A percentile compares a stretch with the other conserved stretches of the same genome.
phyloP scores from a whole-genome alignment of 2,797 vertebrate species.

The Myoxocephalus aenaeus region DNA sequence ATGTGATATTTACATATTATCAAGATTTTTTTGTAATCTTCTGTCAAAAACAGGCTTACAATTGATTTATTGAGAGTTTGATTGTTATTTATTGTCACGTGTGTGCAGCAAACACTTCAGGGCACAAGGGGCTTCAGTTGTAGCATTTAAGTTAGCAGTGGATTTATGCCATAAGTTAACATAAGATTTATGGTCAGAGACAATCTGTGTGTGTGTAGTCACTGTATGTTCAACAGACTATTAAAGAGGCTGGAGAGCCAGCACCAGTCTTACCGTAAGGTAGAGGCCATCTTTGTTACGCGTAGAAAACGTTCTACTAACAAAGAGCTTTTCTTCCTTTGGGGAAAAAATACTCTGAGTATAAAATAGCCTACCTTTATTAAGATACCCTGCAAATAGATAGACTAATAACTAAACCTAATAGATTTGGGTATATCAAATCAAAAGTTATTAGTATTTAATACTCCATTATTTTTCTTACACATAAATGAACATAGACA shows the following conservation, averaged over 20 bases:
- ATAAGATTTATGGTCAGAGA: conserved; percentile 1
- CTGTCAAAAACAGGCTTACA: background rate
- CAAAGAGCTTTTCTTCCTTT: background rate
- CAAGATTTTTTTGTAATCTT: too few relatives aligned
- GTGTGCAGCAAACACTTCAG: background rate
- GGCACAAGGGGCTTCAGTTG: background rate
- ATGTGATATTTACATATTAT: background rate
- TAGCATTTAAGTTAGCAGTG: background rate
- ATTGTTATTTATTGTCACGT: background rate
- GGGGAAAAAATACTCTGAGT: background rate
- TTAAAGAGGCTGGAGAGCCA: conserved; percentile 36
- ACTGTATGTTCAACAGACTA: conserved; percentile 23
- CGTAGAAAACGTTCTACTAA: background rate
- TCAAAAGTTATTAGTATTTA: background rate
- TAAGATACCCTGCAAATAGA: background rate
- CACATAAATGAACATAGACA: background rate
- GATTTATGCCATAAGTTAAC: background rate
- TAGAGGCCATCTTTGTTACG: conserved; percentile 17
- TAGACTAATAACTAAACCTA: background rate
- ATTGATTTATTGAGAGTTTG: background rate
- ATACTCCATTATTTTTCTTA: background rate
- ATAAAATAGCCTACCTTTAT: background rate
- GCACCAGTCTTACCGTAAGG: conserved; percentile 11
- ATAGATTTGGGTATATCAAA: background rate
- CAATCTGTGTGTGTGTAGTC: background rate